These are phyloP conservation scores for Penaeus chinensis DNA, from an alignment of 1,140 invertebrate genomes.

Conservation along the genomic window DNA sequence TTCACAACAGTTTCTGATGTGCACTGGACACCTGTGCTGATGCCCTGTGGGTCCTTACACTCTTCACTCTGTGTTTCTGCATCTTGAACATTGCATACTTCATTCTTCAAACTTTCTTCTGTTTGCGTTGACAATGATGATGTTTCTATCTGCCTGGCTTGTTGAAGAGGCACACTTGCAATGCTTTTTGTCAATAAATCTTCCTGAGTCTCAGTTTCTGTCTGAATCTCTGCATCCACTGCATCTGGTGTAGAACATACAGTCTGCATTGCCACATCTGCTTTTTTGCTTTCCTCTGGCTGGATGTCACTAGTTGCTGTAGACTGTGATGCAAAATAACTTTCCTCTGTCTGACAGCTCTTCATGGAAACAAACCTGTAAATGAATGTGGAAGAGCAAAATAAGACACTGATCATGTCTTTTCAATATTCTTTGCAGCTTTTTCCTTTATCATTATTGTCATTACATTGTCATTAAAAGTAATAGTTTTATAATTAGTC, in stretches of 20 bases:
- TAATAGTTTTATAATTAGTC: too few species aligned
- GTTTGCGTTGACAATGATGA: slow-evolving; percentile 22
- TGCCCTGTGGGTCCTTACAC: not conserved
- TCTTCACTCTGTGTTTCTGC: slow-evolving; percentile 1
- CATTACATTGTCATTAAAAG: too few species aligned
- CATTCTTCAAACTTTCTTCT: not conserved
- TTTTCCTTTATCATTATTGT: too few species aligned
- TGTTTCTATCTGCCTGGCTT: not conserved
- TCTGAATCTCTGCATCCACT: not conserved
- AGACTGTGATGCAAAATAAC: not conserved
- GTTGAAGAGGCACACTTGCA: too few species aligned
- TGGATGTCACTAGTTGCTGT: not conserved
- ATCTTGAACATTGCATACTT: not conserved
- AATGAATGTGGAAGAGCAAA: not conserved
- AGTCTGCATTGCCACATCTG: not conserved
- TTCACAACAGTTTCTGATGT: slow-evolving; percentile 28
- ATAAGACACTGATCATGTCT: not conserved
- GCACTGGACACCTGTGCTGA: slow-evolving; percentile 6
- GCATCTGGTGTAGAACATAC: not conserved
- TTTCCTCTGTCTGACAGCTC: slow-evolving; percentile 51
- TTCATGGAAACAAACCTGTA: slow-evolving; percentile 55
- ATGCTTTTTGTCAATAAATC: not conserved
- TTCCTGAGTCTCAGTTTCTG: slow-evolving; percentile 2
- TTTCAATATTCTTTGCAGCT: too few species aligned
- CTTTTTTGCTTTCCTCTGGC: not conserved